A percentile compares a stretch with the other conserved stretches of the same genome.
Evolutionary conservation across 2,113 vertebrate species (phyloP).

Genomic region (Smithornis capensis): DNA sequence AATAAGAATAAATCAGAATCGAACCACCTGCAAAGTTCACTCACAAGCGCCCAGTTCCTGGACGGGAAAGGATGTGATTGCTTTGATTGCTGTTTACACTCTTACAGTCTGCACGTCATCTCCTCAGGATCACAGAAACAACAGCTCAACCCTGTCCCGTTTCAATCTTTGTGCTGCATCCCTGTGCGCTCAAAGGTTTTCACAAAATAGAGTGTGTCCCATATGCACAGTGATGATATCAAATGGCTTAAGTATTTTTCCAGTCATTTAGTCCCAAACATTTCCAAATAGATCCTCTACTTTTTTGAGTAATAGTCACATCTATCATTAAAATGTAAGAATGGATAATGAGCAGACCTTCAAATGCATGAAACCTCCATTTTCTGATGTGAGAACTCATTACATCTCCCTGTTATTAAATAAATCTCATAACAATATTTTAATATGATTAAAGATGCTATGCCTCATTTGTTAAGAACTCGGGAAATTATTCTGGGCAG

Average conservation of each 20-base stretch:
- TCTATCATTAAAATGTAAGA: conserved; percentile 27
- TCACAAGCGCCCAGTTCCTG: neutral
- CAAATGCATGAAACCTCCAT: neutral
- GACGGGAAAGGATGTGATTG: neutral
- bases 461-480: neutral
- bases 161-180: neutral
- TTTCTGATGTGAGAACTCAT: conserved; percentile 15
- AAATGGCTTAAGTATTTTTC: neutral
- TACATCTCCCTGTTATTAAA: conserved; percentile 5
- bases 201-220: neutral
- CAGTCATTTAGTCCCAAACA: neutral
- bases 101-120: neutral
- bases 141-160: neutral
- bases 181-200: neutral
- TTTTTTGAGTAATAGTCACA: conserved; percentile 7
- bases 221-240: fast-evolving
- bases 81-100: neutral
- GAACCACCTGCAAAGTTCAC: neutral
- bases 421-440: conserved; percentile 11
- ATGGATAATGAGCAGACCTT: neutral
- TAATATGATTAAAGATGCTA: conserved; percentile 39
- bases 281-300: neutral
- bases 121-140: neutral
- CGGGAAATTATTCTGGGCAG: neutral
- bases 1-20: neutral